A percentile compares a stretch with the other conserved stretches of the same genome.
These are phyloP conservation scores for Dendrolimus punctatus DNA, from an alignment of 1,140 invertebrate genomes.

Conservation along the genomic window DNA sequence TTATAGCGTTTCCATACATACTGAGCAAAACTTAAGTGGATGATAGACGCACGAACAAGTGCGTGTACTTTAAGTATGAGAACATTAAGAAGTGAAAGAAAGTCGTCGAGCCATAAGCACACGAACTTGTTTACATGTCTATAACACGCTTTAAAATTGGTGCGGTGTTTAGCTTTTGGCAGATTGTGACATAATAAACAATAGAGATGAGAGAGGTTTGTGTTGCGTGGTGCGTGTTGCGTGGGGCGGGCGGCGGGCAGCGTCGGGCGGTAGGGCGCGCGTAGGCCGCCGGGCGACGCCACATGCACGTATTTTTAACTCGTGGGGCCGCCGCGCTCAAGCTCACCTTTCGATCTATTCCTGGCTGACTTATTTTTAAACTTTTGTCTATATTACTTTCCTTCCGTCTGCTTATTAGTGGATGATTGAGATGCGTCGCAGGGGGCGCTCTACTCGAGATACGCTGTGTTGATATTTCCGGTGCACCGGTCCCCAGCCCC, in stretches of 20 bases:
- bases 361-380: constrained; percentile 61
- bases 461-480: constrained; percentile 53
- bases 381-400: constrained; percentile 67
- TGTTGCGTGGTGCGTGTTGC: constrained; percentile 6
- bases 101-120: no score
- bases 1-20: no score
- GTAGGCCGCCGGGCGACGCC: constrained; percentile 24
- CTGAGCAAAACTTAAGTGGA: no score
- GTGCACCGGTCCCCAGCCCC: constrained; percentile 20
- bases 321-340: constrained; percentile 56
- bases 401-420: constrained; percentile 66
- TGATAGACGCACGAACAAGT: no score
- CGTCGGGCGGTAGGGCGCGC: constrained; percentile 22
- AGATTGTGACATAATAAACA: no score
- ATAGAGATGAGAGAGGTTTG: no score
- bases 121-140: no score
- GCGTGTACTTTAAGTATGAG: no score
- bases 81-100: no score
- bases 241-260: constrained; percentile 12
- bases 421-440: constrained; percentile 65
- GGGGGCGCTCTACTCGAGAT: constrained; percentile 52
- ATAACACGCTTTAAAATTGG: no score
- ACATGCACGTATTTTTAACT: constrained; percentile 52
- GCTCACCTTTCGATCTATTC: constrained; percentile 68
- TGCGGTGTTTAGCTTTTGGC: no score